A percentile compares a stretch with the other conserved stretches of the same genome.
These are phyloP conservation scores for Drosophila borborema DNA, from an alignment of 2,888 invertebrate genomes.

Conservation along the genomic window DNA sequence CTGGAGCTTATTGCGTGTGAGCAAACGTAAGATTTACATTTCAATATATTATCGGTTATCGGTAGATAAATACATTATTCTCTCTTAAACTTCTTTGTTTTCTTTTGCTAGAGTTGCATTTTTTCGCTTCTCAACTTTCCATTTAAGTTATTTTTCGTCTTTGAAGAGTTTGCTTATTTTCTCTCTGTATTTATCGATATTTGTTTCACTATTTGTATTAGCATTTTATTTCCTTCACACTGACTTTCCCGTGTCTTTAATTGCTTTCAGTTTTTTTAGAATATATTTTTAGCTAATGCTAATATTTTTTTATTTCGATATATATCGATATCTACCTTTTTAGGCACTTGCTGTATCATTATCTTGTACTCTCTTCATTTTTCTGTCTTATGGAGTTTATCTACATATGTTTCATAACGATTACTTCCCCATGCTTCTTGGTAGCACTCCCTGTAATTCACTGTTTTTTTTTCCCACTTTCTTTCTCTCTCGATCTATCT, in stretches of 20 bases:
- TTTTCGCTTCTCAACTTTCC: neutral
- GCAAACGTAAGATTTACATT: neutral
- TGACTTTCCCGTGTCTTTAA: too few species aligned
- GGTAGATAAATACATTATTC: neutral
- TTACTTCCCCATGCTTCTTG: neutral
- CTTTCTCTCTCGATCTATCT: neutral
- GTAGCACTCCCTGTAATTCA: neutral
- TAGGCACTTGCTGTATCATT: neutral
- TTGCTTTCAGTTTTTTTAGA: neutral
- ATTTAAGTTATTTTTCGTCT: too few species aligned
- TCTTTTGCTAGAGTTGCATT: neutral
- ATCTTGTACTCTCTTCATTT: neutral
- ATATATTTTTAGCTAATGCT: neutral
- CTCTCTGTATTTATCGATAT: too few species aligned
- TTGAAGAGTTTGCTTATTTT: too few species aligned
- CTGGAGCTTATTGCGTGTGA: neutral
- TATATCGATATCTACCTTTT: neutral
- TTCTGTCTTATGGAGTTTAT: neutral
- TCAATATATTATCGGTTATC: neutral
- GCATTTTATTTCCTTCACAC: too few species aligned
- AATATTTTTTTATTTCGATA: neutral
- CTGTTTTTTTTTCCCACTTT: too few species aligned
- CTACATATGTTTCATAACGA: neutral
- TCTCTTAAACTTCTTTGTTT: neutral
- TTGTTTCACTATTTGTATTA: too few species aligned